Percentiles rank a stretch among this genome's conserved stretches.
Conservation (phyloP, 2,888 invertebrate species). For the Eilema depressum region DNA sequence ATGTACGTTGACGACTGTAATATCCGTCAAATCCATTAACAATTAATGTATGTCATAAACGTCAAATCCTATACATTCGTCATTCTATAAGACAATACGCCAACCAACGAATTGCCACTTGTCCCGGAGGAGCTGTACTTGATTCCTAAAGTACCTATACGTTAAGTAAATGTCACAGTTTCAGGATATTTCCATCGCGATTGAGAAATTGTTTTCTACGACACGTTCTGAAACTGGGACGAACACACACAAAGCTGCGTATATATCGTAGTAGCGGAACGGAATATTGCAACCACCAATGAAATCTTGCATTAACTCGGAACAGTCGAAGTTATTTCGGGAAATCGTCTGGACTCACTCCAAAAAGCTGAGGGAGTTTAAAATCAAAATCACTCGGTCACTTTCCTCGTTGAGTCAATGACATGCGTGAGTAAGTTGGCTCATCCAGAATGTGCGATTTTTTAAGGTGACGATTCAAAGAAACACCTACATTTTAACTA, state of each 20-base stretch:
- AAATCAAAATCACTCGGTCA: constrained; percentile 79
- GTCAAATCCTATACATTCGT: too few relatives aligned
- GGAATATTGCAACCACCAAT: constrained; percentile 68
- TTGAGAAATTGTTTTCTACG: constrained; percentile 33
- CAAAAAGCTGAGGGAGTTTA: constrained; percentile 70
- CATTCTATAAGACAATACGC: too few relatives aligned
- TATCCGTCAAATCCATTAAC: too few relatives aligned
- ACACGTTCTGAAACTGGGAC: constrained; percentile 42
- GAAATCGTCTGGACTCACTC: constrained; percentile 83
- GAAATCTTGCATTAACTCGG: constrained; percentile 74
- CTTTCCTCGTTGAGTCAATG: constrained; percentile 83
- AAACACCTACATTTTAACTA: constrained; percentile 59
- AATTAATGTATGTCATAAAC: too few relatives aligned
- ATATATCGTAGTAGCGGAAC: constrained; percentile 56
- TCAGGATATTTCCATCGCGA: constrained; percentile 13
- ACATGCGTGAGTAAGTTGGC: constrained; percentile 65
- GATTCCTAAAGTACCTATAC: neutral
- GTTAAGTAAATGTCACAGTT: constrained; percentile 17
- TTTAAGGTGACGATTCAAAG: constrained; percentile 57
- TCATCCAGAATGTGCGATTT: constrained; percentile 47
- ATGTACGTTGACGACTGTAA: too few relatives aligned
- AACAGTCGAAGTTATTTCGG: constrained; percentile 80
- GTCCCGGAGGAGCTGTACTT: too few relatives aligned
- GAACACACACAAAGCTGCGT: constrained; percentile 42
- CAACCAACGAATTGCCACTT: too few relatives aligned